Base-by-base conservation (phyloP, 2,797 vertebrate species). In the Enteromius radiatus region DNA sequence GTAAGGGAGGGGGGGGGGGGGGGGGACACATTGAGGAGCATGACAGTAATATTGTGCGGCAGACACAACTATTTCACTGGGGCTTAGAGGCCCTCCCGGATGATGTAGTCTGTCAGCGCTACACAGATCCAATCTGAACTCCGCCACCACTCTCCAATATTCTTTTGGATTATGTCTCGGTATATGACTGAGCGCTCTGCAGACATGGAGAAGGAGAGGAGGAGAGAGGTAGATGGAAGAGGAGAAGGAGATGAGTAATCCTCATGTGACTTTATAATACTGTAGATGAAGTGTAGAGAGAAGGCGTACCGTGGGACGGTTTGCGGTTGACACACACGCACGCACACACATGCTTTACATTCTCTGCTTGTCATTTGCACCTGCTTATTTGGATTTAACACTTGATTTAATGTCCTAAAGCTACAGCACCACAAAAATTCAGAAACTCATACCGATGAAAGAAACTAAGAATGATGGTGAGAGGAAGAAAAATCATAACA, bases 31-130 rank as follows among this genome's bases (percentile, higher is more conserved):
- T 87, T 88, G 85, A 90, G 87, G 81, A 89, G 88, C 78, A 86
- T 93, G 92, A 94, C 92, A 92, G 91, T 91, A 89, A 93, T 88
- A 89, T 90, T 89, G 82, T 64, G 73, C 85, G 90, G 88, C 91
- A 93, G 91, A 90, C 89, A 87, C 87, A 89, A 89, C 91, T 91
- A 89, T 91, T 91, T 92, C 89, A 65, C 90, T 90, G 86, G 78
- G 84, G 91, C 86, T 85, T 87, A 90, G 85, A 65, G 70, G 74
- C 80, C 69, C 81, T 87, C 91, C 80, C 86, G 89, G 91, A 90
- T 91, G 89, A 90, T 93, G 92, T 92, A 90, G 89, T 85, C 90
- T 93, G 93, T 93, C 92, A 93, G 87, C 82, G 23, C 87, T 86
- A 91, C 88, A 90, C 88, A 89, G 87, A 89, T 92, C 91, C 92